Base-by-base conservation (phyloP, 2,888 invertebrate species). In the Scrobipalpa costella region DNA sequence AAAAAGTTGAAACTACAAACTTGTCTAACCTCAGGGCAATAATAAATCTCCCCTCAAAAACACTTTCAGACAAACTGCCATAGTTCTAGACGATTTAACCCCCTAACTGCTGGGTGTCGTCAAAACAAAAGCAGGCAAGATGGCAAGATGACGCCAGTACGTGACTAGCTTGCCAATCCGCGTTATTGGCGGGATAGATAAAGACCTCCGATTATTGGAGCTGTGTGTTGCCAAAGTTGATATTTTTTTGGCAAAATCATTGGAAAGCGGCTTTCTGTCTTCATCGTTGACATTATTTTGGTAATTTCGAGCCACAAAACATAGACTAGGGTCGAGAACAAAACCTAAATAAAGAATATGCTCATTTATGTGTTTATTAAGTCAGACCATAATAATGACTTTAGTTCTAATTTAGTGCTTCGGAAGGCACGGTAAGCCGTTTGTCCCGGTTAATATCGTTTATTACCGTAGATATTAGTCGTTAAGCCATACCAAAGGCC, bases 121-220 rank as follows among this genome's bases (percentile, higher is more conserved):
- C 67, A 70, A 77, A 77, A 76, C 78, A 74, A 84, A 83, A 80
- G 79, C 74, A 74, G 71, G 72, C 68, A 44, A 44, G 40, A 40
- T 40, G 40, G 71, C 80, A 82, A 85, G 85, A 86, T 85, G 88
- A 79, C 80, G 82, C 76, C 59, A 57, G 73, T 65, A 83, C 88
- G 88, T 88, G 88, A 83, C 81, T 63, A 64, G 62, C 66, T 63
- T 84, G 70, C 76, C 66, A 76, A 67, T 66, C 6, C 61, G 64
- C 68, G 69, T 61, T 73, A 71, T 71, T 71, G 70, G 66, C 61
- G 68, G 63, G 62, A 66, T 50, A 73, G 79, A 78, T 80, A 80
- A 78, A 80, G 80, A 75, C 76, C 72, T 79, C 74, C 71, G 65
- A 50, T 59, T 49, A 49, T 55, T 55, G 55, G 55, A 8, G n/a